Evolutionary conservation across 2,888 invertebrate genomes (phyloP).

Genomic region (Sympetrum striolatum): DNA sequence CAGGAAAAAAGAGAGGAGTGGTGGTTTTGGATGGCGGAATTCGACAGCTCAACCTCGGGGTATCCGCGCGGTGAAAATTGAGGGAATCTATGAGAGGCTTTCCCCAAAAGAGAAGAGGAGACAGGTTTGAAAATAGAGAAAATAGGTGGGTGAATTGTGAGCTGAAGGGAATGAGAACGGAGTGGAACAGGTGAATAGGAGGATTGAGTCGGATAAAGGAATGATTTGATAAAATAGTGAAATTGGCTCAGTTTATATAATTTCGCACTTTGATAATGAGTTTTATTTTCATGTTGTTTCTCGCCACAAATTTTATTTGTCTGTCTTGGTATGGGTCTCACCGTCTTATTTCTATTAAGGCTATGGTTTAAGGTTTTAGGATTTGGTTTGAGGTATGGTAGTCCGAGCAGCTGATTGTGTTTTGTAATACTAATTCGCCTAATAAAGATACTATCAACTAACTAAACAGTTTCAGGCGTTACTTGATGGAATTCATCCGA

Average conservation of each 20-base stretch:
- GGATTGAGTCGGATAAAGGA: not conserved
- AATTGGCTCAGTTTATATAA: not conserved
- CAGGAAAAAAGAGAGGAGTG: not conserved
- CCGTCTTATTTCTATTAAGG: too few species aligned
- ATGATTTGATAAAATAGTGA: not conserved
- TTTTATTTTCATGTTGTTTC: too few species aligned
- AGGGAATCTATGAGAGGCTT: not conserved
- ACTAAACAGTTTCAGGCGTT: too few species aligned
- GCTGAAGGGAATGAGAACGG: not conserved
- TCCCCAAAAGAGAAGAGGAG: not conserved
- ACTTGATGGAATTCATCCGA: too few species aligned
- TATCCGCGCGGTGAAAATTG: not conserved
- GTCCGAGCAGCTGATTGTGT: too few species aligned
- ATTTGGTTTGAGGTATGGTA: not conserved
- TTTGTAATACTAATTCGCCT: too few species aligned
- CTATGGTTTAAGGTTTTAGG: too few species aligned
- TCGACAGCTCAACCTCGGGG: not conserved
- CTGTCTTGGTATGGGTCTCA: too few species aligned
- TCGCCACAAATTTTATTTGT: too few species aligned
- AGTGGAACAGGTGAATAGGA: not conserved
- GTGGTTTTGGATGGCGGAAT: not conserved
- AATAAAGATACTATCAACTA: too few species aligned
- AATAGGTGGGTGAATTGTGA: too few species aligned
- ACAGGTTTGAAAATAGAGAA: not conserved
- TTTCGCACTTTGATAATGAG: too few species aligned